Percentiles rank a stretch among this genome's conserved stretches.
Conservation (phyloP, 2,888 invertebrate genomes). For the Yponomeuta sedellus region DNA sequence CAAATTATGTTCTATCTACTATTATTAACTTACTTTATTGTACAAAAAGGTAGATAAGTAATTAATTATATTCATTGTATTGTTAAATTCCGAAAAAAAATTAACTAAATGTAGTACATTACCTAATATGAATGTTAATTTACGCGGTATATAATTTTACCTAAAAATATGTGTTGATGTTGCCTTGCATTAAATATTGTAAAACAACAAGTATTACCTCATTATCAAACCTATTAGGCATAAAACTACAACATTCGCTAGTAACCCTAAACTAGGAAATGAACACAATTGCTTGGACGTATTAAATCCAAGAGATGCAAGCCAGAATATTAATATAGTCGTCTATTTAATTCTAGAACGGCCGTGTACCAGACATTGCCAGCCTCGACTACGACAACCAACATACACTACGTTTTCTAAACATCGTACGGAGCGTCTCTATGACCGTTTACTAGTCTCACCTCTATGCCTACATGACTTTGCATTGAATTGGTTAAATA, state of each 20-base stretch:
- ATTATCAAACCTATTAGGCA: slow-evolving; percentile 11
- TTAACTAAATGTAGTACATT: slow-evolving; percentile 17
- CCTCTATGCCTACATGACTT: slow-evolving; percentile 25
- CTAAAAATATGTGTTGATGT: slow-evolving; percentile 7
- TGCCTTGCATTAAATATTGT: background rate
- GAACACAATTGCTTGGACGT: slow-evolving; percentile 64
- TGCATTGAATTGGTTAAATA: slow-evolving; percentile 49
- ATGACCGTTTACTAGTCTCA: background rate
- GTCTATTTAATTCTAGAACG: background rate
- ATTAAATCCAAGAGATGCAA: slow-evolving; percentile 48
- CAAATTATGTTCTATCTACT: slow-evolving; percentile 42
- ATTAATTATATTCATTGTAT: slow-evolving; percentile 21
- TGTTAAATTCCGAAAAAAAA: slow-evolving; percentile 36
- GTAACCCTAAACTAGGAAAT: slow-evolving; percentile 42
- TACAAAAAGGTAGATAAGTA: slow-evolving; percentile 33
- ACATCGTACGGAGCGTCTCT: slow-evolving; percentile 2
- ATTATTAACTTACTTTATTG: slow-evolving; percentile 44
- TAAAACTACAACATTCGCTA: slow-evolving; percentile 21
- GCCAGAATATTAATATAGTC: slow-evolving; percentile 24
- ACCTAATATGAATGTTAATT: background rate
- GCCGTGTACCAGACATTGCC: no score
- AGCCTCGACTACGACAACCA: background rate
- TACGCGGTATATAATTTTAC: slow-evolving; percentile 11
- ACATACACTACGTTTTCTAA: background rate
- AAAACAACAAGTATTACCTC: slow-evolving; percentile 1